These are phyloP conservation scores for Campoplex capitator DNA, from an alignment of 2,888 invertebrate species.

Conservation along the genomic window DNA sequence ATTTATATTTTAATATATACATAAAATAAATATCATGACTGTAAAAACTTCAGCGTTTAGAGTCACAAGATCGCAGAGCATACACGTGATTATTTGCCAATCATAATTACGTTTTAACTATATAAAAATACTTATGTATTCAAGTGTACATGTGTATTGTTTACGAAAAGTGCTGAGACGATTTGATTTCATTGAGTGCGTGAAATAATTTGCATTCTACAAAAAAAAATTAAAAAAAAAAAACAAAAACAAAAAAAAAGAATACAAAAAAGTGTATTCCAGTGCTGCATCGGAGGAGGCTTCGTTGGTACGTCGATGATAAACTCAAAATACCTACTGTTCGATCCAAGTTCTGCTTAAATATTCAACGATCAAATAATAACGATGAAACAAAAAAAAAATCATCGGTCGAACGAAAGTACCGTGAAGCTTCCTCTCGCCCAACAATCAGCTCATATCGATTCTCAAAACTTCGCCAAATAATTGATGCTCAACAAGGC, in stretches of 20 bases:
- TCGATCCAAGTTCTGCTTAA: neutral
- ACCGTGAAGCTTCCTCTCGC: conserved; percentile 39
- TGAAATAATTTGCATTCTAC: conserved; percentile 55
- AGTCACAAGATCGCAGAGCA: conserved; percentile 45
- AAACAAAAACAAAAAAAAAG: conserved; percentile 32
- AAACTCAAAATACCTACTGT: neutral
- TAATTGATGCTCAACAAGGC: conserved; percentile 24
- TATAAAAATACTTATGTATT: conserved; percentile 34
- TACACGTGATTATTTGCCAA: conserved; percentile 26
- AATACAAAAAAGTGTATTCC: conserved; percentile 4
- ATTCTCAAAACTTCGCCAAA: conserved; percentile 7
- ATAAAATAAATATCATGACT: conserved; percentile 47
- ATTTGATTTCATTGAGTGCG: conserved; percentile 34
- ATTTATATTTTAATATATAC: conserved; percentile 40
- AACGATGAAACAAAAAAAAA: neutral
- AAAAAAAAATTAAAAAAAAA: conserved; percentile 41
- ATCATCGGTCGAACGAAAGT: neutral
- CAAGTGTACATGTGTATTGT: conserved; percentile 38
- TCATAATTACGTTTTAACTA: conserved; percentile 34
- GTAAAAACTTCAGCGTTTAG: conserved; percentile 52
- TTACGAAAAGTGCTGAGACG: conserved; percentile 48
- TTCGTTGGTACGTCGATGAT: neutral
- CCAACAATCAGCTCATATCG: neutral
- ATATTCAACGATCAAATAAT: neutral
- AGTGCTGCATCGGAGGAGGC: conserved; percentile 31